Evolutionary conservation across 2,888 invertebrate genomes (phyloP).

Genomic region (Nomada ferruginata): DNA sequence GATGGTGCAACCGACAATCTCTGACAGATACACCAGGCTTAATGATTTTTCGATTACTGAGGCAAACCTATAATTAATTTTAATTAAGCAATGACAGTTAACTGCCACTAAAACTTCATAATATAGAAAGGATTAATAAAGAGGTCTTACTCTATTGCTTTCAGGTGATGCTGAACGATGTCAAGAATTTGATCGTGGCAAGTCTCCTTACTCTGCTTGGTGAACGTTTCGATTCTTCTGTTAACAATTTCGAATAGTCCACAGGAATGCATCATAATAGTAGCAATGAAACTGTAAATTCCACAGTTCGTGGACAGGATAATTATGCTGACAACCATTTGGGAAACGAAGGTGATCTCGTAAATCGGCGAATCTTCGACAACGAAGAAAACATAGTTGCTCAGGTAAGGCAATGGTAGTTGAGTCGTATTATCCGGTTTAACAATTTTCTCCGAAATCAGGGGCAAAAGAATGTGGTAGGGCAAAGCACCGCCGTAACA

Average conservation of each 20-base stretch:
- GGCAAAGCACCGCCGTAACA: slow-evolving; percentile 79
- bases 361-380: slow-evolving; percentile 68
- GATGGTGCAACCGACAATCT: slow-evolving; percentile 78
- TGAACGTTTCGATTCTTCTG: slow-evolving; percentile 42
- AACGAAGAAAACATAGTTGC: slow-evolving; percentile 73
- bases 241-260: slow-evolving; percentile 60
- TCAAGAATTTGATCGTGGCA: slow-evolving; percentile 9
- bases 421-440: slow-evolving; percentile 66
- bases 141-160: slow-evolving; percentile 52
- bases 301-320: slow-evolving; percentile 68
- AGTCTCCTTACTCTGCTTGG: background rate
- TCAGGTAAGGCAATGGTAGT: slow-evolving; percentile 70
- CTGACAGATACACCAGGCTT: slow-evolving; percentile 73
- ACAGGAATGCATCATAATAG: slow-evolving; percentile 74
- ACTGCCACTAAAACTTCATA: background rate
- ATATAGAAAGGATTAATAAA: background rate
- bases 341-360: slow-evolving; percentile 70
- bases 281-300: slow-evolving; percentile 72
- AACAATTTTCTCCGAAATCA: slow-evolving; percentile 60
- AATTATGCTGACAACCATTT: slow-evolving; percentile 71
- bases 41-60: slow-evolving; percentile 76
- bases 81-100: background rate
- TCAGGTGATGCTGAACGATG: slow-evolving; percentile 50
- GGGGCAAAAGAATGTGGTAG: slow-evolving; percentile 78
- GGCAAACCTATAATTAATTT: slow-evolving; percentile 56